These are phyloP conservation scores for Antigone vipio DNA, from an alignment of 2,113 vertebrate species.

Conservation along the genomic window DNA sequence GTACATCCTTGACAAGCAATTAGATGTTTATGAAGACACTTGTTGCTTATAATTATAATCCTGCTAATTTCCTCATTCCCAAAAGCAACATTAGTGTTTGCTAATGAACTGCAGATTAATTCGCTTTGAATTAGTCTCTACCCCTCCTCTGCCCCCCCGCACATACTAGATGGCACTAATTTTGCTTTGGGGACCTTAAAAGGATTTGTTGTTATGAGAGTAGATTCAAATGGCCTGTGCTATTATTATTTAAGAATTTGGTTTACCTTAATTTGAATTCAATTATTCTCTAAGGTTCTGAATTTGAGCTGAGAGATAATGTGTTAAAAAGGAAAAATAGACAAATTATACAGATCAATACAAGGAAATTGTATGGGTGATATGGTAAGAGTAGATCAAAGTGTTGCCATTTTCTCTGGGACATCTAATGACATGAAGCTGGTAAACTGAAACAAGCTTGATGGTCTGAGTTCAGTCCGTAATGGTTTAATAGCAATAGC, in stretches of 20 bases:
- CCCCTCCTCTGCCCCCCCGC: neutral
- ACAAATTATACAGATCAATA: neutral
- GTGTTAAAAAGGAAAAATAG: neutral
- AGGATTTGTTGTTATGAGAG: conserved; percentile 30
- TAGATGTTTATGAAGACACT: conserved; percentile 69
- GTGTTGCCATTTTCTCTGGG: neutral
- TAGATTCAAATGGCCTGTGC: conserved; percentile 11
- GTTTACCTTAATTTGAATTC: conserved; percentile 37
- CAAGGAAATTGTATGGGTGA: neutral
- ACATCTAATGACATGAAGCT: neutral
- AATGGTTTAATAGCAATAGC: neutral
- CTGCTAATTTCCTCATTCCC: conserved; percentile 60
- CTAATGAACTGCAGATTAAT: conserved; percentile 62
- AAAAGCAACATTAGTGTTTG: conserved; percentile 54
- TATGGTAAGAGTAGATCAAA: neutral
- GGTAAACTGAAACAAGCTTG: neutral
- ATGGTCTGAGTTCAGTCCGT: neutral
- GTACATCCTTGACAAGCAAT: conserved; percentile 40
- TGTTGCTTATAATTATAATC: conserved; percentile 64
- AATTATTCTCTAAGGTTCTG: conserved; percentile 8
- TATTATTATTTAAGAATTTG: conserved; percentile 65
- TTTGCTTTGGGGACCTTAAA: conserved; percentile 43
- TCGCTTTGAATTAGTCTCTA: conserved; percentile 56
- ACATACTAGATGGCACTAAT: conserved; percentile 35
- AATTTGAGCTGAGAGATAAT: neutral